Percentiles rank a stretch among this genome's conserved stretches.
phyloP scores from a whole-genome alignment of 1,140 invertebrate genomes.

The Aphis gossypii region DNA sequence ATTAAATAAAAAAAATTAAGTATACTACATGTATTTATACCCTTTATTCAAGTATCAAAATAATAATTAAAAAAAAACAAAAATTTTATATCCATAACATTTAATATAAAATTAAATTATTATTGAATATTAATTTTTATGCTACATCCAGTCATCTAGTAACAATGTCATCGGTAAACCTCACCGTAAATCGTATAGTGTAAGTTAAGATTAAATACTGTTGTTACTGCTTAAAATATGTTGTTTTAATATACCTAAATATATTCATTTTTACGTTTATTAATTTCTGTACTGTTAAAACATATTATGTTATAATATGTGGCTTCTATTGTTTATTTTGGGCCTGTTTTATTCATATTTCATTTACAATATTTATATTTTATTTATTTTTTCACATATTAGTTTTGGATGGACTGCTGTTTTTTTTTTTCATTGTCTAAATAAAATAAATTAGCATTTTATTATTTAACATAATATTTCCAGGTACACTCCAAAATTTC shows the following conservation, averaged over 20 bases:
- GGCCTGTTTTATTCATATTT: neutral
- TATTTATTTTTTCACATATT: conserved; percentile 2
- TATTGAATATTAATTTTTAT: conserved; percentile 56
- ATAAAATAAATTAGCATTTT: conserved; percentile 32
- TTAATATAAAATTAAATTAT: neutral
- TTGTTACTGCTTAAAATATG: neutral
- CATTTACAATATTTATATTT: neutral
- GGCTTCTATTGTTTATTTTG: conserved; percentile 3
- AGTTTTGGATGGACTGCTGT: neutral
- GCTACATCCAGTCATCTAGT: conserved; percentile 79
- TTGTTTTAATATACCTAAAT: neutral
- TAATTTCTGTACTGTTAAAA: neutral
- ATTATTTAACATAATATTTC: conserved; percentile 46
- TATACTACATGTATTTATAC: too few species aligned
- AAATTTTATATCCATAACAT: neutral
- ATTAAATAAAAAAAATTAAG: neutral
- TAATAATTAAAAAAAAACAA: too few species aligned
- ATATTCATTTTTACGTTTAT: neutral
- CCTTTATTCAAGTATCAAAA: too few species aligned
- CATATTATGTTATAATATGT: neutral
- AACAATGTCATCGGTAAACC: conserved; percentile 87
- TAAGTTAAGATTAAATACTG: conserved; percentile 71
- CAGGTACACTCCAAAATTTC: conserved; percentile 50
- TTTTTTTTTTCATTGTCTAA: neutral
- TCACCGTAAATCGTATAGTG: conserved; percentile 87